Base-by-base conservation (phyloP, 2,888 invertebrate genomes). In the Rapana venosa region DNA sequence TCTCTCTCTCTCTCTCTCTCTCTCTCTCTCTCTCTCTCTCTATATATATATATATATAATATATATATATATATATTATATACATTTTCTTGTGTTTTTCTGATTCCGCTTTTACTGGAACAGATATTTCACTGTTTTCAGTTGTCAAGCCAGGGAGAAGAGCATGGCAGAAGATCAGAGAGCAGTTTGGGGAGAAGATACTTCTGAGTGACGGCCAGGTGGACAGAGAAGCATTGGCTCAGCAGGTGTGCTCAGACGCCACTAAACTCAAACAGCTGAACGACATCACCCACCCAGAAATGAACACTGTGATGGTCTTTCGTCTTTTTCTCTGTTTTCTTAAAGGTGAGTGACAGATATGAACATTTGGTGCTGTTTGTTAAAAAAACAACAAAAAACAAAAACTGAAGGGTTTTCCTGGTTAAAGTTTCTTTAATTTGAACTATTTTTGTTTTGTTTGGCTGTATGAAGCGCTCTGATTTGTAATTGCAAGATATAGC, bases 221-320 rank as follows among this genome's bases (percentile, higher is more conserved):
- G 0, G 97, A 98, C 95, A 97, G 98, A 90, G 96, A 97, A 1
- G 97, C 97, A 87, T 96, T 98, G 35, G 98, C 98, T 0, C 97
- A 97, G 93, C 96, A 98, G 32, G 97, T 98, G 70, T 98, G 98
- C 96, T 97, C 97, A 93, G 97, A 98, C 95, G 96, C 97, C 66
- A 97, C 97, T 61, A 97, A 98, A 94, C 97, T 98, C 90, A 97
- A 97, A 88, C 97, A 97, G 94, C 96, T 98, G 0, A 98, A 98
- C 96, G 96, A 97, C 74, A 98, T 98, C 85, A 98, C 98, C 0
- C 98, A 98, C 96, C 98, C 98, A 0, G 97, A 97, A 92, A 98
- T 98, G 93, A 97, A 98, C 95, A 97, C 97, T 92, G 97, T 97
- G 90, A 98, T 98, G 96, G 97, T 97, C 92, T 97, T 97, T 96